phyloP scores from a whole-genome alignment of 2,113 vertebrate species.

The Colaptes auratus region DNA sequence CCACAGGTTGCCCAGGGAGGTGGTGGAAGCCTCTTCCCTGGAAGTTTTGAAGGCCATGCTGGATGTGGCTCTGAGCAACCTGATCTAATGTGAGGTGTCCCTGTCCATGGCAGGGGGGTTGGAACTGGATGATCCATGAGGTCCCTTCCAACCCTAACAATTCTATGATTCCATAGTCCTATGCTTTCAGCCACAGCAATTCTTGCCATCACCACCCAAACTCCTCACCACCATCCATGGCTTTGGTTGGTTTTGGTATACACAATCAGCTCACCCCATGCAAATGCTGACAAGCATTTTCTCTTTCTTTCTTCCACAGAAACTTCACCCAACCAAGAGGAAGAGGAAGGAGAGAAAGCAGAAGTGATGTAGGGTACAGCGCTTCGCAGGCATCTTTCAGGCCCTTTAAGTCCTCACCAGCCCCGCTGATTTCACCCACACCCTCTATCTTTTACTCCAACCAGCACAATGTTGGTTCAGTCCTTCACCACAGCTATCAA shows the following conservation, averaged over 20 bases:
- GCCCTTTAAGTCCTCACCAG: not conserved
- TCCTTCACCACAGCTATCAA: not conserved
- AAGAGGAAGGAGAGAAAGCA: not conserved
- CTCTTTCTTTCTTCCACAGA: not conserved
- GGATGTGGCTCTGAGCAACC: too few relatives aligned
- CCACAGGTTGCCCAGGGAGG: too few relatives aligned
- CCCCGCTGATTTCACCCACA: not conserved
- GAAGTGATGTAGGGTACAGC: rapidly evolving
- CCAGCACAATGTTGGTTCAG: not conserved
- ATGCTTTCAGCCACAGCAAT: rapidly evolving
- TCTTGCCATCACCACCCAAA: not conserved
- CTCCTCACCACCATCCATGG: rapidly evolving
- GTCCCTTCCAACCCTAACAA: too few relatives aligned
- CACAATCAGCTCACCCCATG: not conserved
- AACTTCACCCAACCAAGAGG: not conserved
- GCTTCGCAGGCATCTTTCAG: rapidly evolving
- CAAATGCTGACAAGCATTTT: not conserved
- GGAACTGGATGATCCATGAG: too few relatives aligned
- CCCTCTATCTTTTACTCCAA: not conserved
- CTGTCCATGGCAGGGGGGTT: too few relatives aligned
- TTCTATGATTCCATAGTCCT: too few relatives aligned
- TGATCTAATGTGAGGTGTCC: too few relatives aligned
- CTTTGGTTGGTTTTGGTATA: not conserved
- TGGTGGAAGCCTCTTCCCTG: too few relatives aligned
- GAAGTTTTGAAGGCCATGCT: too few relatives aligned